A percentile compares a stretch with the other conserved stretches of the same genome.
These are phyloP conservation scores for Pyrrhura leucotis DNA, from an alignment of 2,797 vertebrate genomes.

Conservation along the genomic window DNA sequence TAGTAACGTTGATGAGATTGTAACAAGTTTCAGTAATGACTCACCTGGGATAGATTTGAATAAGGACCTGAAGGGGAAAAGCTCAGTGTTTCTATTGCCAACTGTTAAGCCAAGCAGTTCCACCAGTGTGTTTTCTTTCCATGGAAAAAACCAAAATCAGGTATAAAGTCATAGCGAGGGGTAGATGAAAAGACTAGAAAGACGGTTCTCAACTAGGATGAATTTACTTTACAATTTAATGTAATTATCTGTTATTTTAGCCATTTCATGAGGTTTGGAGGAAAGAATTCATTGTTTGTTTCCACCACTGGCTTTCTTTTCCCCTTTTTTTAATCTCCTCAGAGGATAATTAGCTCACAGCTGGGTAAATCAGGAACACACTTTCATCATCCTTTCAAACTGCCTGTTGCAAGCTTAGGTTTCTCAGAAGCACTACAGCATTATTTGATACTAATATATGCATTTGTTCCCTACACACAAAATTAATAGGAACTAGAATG, in stretches of 20 bases:
- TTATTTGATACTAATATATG: neutral
- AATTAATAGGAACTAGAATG: neutral
- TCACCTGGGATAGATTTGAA: constrained; percentile 14
- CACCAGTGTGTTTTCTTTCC: neutral
- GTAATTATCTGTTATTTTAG: constrained; percentile 63
- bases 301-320: neutral
- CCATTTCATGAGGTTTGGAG: constrained; percentile 31
- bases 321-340: neutral
- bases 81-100: neutral
- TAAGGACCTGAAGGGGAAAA: neutral
- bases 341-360: constrained; percentile 28
- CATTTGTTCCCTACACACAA: neutral
- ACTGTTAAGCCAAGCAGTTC: neutral
- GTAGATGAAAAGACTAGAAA: constrained; percentile 8
- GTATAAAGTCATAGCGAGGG: neutral
- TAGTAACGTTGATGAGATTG: neutral
- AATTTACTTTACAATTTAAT: constrained; percentile 50
- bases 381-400: neutral
- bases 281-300: constrained; percentile 37
- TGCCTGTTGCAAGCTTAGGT: neutral
- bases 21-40: neutral
- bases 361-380: neutral
- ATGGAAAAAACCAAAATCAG: neutral
- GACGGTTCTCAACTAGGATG: neutral
- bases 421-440: neutral